These are phyloP conservation scores for Leptocoma aspasia DNA, from an alignment of 2,113 vertebrate species.

Conservation along the genomic window DNA sequence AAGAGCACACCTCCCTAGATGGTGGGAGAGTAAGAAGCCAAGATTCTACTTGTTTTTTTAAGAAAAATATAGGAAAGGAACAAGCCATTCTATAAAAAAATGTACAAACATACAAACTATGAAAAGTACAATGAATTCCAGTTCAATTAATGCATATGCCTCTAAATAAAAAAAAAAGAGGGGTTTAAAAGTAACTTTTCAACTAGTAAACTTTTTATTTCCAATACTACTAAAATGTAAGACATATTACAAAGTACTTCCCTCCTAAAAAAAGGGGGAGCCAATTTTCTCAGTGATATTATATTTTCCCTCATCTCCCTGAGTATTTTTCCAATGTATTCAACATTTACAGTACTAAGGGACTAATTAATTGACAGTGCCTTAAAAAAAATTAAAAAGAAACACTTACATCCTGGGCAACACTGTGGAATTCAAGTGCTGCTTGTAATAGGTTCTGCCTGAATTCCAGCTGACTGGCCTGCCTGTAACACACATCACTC, in stretches of 20 bases:
- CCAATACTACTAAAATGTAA: background rate
- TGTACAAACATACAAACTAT: no score
- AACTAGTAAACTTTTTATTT: background rate
- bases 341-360: background rate
- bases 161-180: background rate
- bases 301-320: background rate
- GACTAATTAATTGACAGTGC: background rate
- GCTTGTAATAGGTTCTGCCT: slow-evolving; percentile 93
- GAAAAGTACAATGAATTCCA: background rate
- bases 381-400: background rate
- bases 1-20: background rate
- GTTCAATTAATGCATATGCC: background rate
- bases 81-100: background rate
- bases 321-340: background rate
- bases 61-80: background rate
- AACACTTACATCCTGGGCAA: slow-evolving; percentile 89
- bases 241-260: background rate
- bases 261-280: background rate
- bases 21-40: fast-evolving
- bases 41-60: background rate
- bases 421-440: slow-evolving; percentile 92
- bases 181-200: fast-evolving
- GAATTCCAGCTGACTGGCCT: slow-evolving; percentile 95
- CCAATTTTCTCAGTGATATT: background rate
- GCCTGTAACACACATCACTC: slow-evolving; percentile 97